Evolutionary conservation across 1,140 invertebrate species (phyloP).

Genomic region (Drosophila dunni): DNA sequence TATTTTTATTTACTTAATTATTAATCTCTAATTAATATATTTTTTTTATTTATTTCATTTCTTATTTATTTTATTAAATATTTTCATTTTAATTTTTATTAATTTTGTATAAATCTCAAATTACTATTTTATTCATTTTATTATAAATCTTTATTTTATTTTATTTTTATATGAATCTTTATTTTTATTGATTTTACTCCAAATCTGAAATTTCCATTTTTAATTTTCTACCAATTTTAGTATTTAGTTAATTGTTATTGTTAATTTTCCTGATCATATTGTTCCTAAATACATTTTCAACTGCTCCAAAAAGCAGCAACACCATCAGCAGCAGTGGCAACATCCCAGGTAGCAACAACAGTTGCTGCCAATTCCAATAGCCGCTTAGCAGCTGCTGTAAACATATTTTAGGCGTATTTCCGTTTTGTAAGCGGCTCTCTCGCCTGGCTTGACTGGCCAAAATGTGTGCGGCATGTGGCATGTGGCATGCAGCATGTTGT

Average conservation of each 20-base stretch:
- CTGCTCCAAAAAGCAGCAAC: slow-evolving; percentile 3
- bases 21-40: too few species aligned
- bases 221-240: too few species aligned
- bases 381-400: slow-evolving; percentile 66
- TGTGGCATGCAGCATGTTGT: slow-evolving; percentile 38
- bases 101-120: too few species aligned
- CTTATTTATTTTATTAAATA: too few species aligned
- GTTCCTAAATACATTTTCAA: not conserved
- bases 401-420: slow-evolving; percentile 76
- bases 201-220: too few species aligned
- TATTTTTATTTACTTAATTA: too few species aligned
- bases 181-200: too few species aligned
- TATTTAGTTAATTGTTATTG: not conserved
- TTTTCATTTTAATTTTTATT: too few species aligned
- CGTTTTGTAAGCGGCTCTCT: slow-evolving; percentile 64
- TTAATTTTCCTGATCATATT: not conserved
- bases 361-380: slow-evolving; percentile 43
- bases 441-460: slow-evolving; percentile 10
- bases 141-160: too few species aligned
- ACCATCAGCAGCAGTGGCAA: not conserved
- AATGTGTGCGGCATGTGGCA: slow-evolving; percentile 34
- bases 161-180: too few species aligned
- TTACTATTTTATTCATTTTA: too few species aligned
- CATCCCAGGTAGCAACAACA: not conserved
- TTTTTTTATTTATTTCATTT: too few species aligned